Evolutionary conservation across 2,113 vertebrate species (phyloP).

Genomic region (Numida meleagris): DNA sequence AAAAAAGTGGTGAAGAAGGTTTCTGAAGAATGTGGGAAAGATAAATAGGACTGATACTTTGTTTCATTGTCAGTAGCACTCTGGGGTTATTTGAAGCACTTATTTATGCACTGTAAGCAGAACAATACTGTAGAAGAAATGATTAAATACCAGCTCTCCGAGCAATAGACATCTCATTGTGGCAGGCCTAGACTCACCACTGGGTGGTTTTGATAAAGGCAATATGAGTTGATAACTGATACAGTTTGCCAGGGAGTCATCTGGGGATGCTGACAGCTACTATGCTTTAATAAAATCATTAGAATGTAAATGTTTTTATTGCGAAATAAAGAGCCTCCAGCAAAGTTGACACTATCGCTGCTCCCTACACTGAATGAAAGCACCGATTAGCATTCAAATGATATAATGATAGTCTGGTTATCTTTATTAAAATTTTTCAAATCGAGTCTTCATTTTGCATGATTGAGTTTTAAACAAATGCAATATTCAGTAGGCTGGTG

Average conservation of each 20-base stretch:
- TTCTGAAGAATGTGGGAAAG: conserved; percentile 88
- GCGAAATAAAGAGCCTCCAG: conserved; percentile 99
- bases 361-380: conserved; percentile 90
- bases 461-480: conserved; percentile 99
- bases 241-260: conserved; percentile 94
- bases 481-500: conserved; percentile 94
- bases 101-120: conserved; percentile 99
- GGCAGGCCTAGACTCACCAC: conserved; percentile 91
- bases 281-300: conserved; percentile 99
- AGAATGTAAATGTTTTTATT: conserved; percentile 99
- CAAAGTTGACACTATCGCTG: conserved; percentile 94
- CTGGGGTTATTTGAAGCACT: conserved; percentile 94
- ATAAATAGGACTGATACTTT: conserved; percentile 95
- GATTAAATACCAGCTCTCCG: conserved; percentile 97
- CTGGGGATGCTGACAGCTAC: conserved; percentile 94
- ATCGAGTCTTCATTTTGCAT: conserved; percentile 99
- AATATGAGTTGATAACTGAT: conserved; percentile 99
- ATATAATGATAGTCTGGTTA: conserved; percentile 99
- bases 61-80: conserved; percentile 97
- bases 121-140: conserved; percentile 96
- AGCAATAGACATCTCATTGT: conserved; percentile 95
- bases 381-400: conserved; percentile 98
- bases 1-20: conserved; percentile 45
- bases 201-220: conserved; percentile 98
- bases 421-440: conserved; percentile 99